Base-by-base conservation (phyloP, 2,888 invertebrate species). In the Pristionchus entomophagus region DNA sequence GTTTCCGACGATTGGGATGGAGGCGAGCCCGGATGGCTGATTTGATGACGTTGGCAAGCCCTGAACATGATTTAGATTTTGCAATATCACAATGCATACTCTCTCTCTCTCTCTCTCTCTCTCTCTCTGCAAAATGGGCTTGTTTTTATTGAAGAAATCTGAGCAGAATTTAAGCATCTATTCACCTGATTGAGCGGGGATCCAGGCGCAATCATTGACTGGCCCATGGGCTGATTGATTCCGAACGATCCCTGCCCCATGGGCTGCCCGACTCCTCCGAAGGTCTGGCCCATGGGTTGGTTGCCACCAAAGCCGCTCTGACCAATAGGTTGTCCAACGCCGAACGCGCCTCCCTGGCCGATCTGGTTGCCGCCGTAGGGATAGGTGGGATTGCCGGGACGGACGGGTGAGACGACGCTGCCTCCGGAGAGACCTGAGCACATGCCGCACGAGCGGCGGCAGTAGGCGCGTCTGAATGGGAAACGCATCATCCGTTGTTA, bases 371-470 rank as follows among this genome's bases (percentile, higher is more conserved):
- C 65, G 10, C 65, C 65, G 26, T 35, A 65, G 10, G 59, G 59
- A 29, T 59, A 59, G 59, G 10, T 26, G 3, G 59, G 59, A 29
- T 22, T 65, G 17, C 35, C 65, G 45, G 45, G 6, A 10, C 45
- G 14, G 8, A 45, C 45, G 8, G 45, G 14, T 10, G 45, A 14
- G 45, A 45, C 6, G 10, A 10, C 22, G 17, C 56, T n/a, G 17
- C 56, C 56, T n/a, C 17, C 56, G 17, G 5, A 17, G 4, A 22
- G 22, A n/a, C 38, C 38, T 26, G 56, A 14, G 56, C 82, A 82
- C 41, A 59, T 59, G 29, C 29, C 29, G 59, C 82, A 82, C 35
- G 82, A 82, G 3, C 82, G 82, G 8, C 82, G 82, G n/a, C 82
- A 82, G 59, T 82, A 82, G 56, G 82, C 56, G n/a, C 56, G 38